These are phyloP conservation scores for Coelopa pilipes DNA, from an alignment of 2,888 invertebrate genomes.

Conservation along the genomic window DNA sequence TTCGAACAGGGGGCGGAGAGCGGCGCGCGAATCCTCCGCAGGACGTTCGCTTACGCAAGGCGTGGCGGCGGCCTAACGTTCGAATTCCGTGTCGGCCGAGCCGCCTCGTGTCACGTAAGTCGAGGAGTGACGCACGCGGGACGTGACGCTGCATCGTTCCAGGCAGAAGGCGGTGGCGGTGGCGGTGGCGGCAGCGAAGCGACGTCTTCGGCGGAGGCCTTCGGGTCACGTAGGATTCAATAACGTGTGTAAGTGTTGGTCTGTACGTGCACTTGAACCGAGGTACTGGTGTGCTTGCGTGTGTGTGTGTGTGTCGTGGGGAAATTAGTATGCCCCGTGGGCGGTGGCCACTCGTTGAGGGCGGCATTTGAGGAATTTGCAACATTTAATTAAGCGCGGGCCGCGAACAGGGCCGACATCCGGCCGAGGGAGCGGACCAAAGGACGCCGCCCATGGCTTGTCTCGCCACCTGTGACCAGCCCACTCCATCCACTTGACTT, in stretches of 20 bases:
- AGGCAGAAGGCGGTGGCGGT: too few relatives aligned
- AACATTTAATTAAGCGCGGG: not conserved
- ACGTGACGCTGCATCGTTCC: constrained; percentile 24
- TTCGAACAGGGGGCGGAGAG: not conserved
- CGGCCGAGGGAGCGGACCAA: not conserved
- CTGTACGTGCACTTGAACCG: not conserved
- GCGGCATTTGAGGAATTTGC: not conserved
- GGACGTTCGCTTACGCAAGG: too few relatives aligned
- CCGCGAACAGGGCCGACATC: not conserved
- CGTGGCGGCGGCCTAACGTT: too few relatives aligned
- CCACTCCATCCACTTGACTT: not conserved
- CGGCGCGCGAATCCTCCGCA: not conserved
- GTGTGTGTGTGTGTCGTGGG: not conserved
- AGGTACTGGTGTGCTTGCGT: not conserved
- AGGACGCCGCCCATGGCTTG: not conserved
- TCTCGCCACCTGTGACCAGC: too few relatives aligned
- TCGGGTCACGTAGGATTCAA: constrained; percentile 1
- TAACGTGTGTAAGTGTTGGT: constrained; percentile 49
- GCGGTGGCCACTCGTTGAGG: not conserved
- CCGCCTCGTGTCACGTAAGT: too few relatives aligned
- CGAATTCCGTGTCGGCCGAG: too few relatives aligned
- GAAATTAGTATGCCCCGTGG: constrained; percentile 2
- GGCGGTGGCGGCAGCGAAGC: too few relatives aligned
- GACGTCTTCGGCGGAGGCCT: too few relatives aligned
- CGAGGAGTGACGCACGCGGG: constrained; percentile 29